Evolutionary conservation across 92 coral and sea anemone species (phyloP), one percentile per base, ranked within the genome.

Genomic region (Palythoa caribaeorum): DNA sequence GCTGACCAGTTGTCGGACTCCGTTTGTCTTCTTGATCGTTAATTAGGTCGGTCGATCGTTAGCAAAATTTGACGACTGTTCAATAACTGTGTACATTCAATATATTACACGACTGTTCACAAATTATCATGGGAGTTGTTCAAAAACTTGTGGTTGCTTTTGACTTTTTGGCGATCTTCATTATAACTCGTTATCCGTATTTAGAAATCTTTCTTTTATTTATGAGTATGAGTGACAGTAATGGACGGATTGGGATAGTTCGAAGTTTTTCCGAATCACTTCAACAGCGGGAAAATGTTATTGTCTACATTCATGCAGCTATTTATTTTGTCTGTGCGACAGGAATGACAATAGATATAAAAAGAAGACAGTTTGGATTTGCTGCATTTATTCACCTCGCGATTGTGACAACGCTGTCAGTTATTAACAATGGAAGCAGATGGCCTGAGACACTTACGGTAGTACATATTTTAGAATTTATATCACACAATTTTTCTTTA

Each of bases 101-200:
- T 28, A 28, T 28, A 28, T 28, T 28, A 28, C 55, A 11, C 11
- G 14, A 11, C 2, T 7, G 14, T 11, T 65, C 70, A 36, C 6
- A 57, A 0, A 39, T 44, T 36, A 44, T 70, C 53, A 97, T 97
- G 99, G 92, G 91, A 35, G 74, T 89, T 35, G 90, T 95, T 39
- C 93, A 93, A 21, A 96, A 92, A 88, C 83, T 93, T 55, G 88
- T 96, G 20, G 75, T 93, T 35, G 54, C 93, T 14, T 84, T 96
- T 14, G 99, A 96, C 83, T 75, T 92, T 38, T 60, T 95, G 1
- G 99, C 98, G 38, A 88, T 92, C 28, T 96, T 96, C 83, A 71
- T 96, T 15, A 83, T 96, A 54, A 96, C 99, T 72, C 94, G 99
- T 52, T 96, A 92, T 89, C 99, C 98, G 59, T 97, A 95, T 57